A percentile compares a stretch with the other conserved stretches of the same genome.
These are phyloP conservation scores for Petrosia ficiformis DNA, from an alignment of 37 sponge, comb jelly and placozoan species.

Conservation along the genomic window DNA sequence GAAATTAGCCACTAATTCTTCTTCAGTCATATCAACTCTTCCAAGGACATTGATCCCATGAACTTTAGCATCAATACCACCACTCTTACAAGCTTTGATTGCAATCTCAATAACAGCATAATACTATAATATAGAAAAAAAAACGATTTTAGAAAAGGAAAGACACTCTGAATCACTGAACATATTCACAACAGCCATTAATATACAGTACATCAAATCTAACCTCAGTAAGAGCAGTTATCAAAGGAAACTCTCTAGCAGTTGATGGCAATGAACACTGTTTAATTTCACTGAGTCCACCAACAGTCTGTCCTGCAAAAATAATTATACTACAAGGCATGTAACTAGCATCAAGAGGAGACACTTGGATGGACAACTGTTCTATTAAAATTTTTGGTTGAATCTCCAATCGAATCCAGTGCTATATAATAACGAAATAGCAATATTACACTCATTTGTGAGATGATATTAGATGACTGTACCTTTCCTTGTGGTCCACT, in stretches of 20 bases:
- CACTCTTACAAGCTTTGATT: conserved; percentile 68
- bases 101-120: conserved; percentile 59
- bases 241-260: conserved; percentile 43
- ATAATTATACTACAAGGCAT: conserved; percentile 64
- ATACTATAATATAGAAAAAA: conserved; percentile 49
- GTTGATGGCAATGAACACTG: conserved; percentile 50
- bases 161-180: neutral
- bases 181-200: no score
- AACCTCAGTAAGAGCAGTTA: conserved; percentile 72
- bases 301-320: conserved; percentile 59
- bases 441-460: neutral
- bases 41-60: conserved; percentile 67
- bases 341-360: conserved; percentile 82
- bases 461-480: neutral
- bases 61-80: conserved; percentile 78
- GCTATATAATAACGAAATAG: conserved; percentile 23
- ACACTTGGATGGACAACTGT: conserved; percentile 72
- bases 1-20: conserved; percentile 78
- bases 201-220: neutral
- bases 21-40: conserved; percentile 77
- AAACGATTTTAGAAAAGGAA: neutral
- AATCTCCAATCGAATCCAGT: conserved; percentile 91
- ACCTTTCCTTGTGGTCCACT: conserved; percentile 90
- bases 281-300: conserved; percentile 66
- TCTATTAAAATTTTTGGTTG: conserved; percentile 83